phyloP scores from a whole-genome alignment of 1,140 invertebrate species.

The Eubasilissa regina region DNA sequence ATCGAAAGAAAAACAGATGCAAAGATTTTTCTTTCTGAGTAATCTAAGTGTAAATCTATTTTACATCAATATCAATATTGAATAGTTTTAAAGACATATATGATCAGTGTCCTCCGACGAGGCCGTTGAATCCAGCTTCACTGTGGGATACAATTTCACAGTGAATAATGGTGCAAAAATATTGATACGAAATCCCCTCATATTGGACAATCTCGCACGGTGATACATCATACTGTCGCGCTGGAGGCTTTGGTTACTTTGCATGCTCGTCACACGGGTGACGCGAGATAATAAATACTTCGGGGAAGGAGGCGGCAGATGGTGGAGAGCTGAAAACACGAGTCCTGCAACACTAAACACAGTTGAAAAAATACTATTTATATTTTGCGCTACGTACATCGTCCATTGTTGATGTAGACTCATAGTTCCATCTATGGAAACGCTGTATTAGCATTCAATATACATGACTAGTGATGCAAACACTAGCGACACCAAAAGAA shows the following conservation, averaged over 20 bases:
- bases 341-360: not conserved
- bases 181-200: conserved; percentile 49
- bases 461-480: no score
- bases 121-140: conserved; percentile 3
- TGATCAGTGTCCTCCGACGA: not conserved
- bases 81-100: not conserved
- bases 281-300: conserved; percentile 22
- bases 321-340: not conserved
- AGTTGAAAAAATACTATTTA: no score
- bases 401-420: no score
- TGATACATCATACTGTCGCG: conserved; percentile 57
- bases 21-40: no score
- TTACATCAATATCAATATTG: not conserved
- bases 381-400: no score
- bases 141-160: conserved; percentile 28
- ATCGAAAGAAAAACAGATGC: no score
- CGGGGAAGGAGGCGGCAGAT: conserved; percentile 12
- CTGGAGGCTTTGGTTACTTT: conserved; percentile 49
- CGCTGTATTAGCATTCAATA: no score
- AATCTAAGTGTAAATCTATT: no score
- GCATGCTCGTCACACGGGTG: conserved; percentile 36
- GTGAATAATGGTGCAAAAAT: conserved; percentile 45
- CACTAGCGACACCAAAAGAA: no score
- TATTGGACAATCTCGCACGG: conserved; percentile 47
- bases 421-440: no score